Evolutionary conservation across 1,140 invertebrate species (phyloP), one percentile per base, ranked within the genome.

Genomic region (Drosophila dunni): DNA sequence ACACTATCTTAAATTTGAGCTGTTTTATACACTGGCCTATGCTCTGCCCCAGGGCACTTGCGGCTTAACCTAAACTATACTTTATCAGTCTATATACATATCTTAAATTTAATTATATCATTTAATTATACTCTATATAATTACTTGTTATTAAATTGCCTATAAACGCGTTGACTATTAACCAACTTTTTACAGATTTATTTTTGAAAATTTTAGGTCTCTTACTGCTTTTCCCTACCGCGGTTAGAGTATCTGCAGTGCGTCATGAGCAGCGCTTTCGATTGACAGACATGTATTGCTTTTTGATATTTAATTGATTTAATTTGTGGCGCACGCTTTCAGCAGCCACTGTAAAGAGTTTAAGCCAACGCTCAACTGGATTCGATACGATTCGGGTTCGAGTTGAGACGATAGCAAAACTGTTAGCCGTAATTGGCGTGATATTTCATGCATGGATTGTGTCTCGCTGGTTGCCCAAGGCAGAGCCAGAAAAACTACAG

Each of bases 241-340:
- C 6, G 5, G 57, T 68, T n/a, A 66, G 63, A 13, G 69, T 40
- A 66, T 67, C 51, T 34, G 3, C 9, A 9, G 15, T 58, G 40
- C 40, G 45, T 60, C 46, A 20, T 36, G 20, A n/a, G 10, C 10
- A 11, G 17, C 8, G 45, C 48, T 24, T 17, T 13, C 13, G 46
- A 46, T 73, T 51, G 42, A 46, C 40, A 61, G 20, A 9, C 34
- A 15, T 54, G 56, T 33, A 48, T 17, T 34, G 50, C 34, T 68
- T 62, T 79, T 71, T 69, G 48, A 74, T 71, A 83, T 83, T 78
- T 78, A 88, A 88, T 88, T 88, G 83, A 83, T 78, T 89, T 77
- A 89, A 88, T 88, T 88, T 80, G 84, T 60, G 75, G 83, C 75
- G 76, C 58, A 62, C 78, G 70, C 66, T 66, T 73, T 24, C 62